phyloP scores from a whole-genome alignment of 2,797 vertebrate genomes.

The Hirundo rustica region DNA sequence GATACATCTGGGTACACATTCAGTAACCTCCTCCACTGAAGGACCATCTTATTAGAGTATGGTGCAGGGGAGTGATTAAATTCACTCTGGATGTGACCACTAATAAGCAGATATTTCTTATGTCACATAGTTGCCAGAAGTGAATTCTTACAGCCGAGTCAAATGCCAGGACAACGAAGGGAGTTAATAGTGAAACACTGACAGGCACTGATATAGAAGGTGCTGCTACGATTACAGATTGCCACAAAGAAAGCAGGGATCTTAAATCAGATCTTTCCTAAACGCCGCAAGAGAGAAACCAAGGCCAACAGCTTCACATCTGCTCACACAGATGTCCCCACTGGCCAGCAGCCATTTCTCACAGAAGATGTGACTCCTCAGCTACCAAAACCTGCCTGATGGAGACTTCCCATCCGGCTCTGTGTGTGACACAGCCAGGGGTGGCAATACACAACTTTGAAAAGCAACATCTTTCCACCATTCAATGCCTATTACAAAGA shows the following conservation, averaged over 20 bases:
- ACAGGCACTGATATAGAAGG: not conserved
- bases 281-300: conserved; percentile 6
- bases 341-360: conserved; percentile 20
- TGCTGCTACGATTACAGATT: conserved; percentile 5
- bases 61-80: not conserved
- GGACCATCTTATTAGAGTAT: not conserved
- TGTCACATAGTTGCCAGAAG: not conserved
- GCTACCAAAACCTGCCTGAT: not conserved
- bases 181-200: not conserved
- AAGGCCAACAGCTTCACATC: conserved; percentile 20
- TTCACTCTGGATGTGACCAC: not conserved
- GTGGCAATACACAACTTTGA: not conserved
- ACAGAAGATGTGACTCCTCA: not conserved
- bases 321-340: conserved; percentile 18
- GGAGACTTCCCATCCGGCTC: not conserved
- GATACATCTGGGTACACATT: not conserved
- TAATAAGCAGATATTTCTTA: not conserved
- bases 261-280: conserved; percentile 28
- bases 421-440: not conserved
- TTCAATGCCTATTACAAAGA: not conserved
- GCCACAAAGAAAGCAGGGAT: not conserved
- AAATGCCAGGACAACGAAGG: not conserved
- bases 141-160: not conserved
- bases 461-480: not conserved
- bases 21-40: not conserved